A percentile compares a stretch with the other conserved stretches of the same genome.
phyloP scores from a whole-genome alignment of 2,113 vertebrate genomes.

The Anolis sagrei region DNA sequence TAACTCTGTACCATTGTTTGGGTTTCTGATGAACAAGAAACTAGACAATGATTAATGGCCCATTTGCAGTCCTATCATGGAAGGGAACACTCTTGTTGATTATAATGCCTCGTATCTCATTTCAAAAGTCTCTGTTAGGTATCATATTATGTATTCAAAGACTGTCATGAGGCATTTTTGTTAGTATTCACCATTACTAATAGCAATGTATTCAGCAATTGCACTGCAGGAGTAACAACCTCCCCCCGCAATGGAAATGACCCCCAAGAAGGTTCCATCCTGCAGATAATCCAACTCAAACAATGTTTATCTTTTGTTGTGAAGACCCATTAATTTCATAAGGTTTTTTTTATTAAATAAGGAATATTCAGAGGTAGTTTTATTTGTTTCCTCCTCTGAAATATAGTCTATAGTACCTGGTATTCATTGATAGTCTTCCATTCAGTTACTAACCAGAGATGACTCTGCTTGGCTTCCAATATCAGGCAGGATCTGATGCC shows the following conservation, averaged over 20 bases:
- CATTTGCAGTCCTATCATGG: background rate
- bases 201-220: background rate
- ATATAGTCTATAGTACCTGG: too few relatives aligned
- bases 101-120: slow-evolving; percentile 3
- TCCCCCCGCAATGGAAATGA: background rate
- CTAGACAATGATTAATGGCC: slow-evolving; percentile 30
- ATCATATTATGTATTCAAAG: slow-evolving; percentile 57
- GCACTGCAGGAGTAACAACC: background rate
- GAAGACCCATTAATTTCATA: too few relatives aligned
- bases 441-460: too few relatives aligned
- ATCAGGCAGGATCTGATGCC: too few relatives aligned
- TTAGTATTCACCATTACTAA: slow-evolving; percentile 34
- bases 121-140: slow-evolving; percentile 23
- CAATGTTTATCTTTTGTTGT: too few relatives aligned
- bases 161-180: slow-evolving; percentile 37
- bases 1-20: slow-evolving; percentile 30
- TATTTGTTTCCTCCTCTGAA: too few relatives aligned
- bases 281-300: too few relatives aligned
- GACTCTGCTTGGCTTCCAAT: too few relatives aligned
- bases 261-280: too few relatives aligned
- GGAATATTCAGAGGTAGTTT: too few relatives aligned
- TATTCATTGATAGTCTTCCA: too few relatives aligned
- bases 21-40: slow-evolving; percentile 33
- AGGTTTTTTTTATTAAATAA: too few relatives aligned
- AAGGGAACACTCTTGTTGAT: slow-evolving; percentile 18